Conservation (phyloP, 2,888 invertebrate genomes). For the Bibio marci region DNA sequence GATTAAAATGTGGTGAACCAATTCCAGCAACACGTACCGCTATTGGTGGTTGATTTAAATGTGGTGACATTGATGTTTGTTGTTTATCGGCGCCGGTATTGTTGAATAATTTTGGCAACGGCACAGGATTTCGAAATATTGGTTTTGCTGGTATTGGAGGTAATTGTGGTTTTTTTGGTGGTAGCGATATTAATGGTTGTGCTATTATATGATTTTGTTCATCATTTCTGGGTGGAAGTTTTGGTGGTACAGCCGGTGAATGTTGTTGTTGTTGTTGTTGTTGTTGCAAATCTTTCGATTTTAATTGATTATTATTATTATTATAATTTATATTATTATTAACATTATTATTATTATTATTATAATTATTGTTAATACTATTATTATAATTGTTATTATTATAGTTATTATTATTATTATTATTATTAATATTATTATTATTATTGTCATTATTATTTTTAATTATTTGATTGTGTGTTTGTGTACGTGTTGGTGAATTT, state of each 20-base stretch:
- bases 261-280: no score
- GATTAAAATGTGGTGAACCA: conserved; percentile 43
- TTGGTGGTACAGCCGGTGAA: conserved; percentile 21
- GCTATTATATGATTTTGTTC: conserved; percentile 1
- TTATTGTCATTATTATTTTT: background rate
- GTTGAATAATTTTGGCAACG: conserved; percentile 35
- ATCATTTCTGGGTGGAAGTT: conserved; percentile 12
- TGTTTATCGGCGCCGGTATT: conserved; percentile 10
- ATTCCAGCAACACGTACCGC: conserved; percentile 39
- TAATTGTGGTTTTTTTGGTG: conserved; percentile 55
- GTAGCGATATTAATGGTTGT: conserved; percentile 38
- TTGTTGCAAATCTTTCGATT: no score
- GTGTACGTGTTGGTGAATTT: conserved; percentile 15
- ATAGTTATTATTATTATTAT: conserved; percentile 2
- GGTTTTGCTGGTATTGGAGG: conserved; percentile 42
- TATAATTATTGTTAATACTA: background rate
- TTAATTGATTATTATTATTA: no score
- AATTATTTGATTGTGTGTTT: background rate
- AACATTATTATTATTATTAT: no score
- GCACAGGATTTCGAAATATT: conserved; percentile 34
- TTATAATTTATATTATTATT: no score
- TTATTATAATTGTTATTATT: conserved; percentile 1
- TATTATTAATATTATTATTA: background rate
- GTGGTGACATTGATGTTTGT: conserved; percentile 15
- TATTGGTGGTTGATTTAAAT: background rate